Conservation (phyloP, 1,140 invertebrate species). For the Lucilia cuprina region DNA sequence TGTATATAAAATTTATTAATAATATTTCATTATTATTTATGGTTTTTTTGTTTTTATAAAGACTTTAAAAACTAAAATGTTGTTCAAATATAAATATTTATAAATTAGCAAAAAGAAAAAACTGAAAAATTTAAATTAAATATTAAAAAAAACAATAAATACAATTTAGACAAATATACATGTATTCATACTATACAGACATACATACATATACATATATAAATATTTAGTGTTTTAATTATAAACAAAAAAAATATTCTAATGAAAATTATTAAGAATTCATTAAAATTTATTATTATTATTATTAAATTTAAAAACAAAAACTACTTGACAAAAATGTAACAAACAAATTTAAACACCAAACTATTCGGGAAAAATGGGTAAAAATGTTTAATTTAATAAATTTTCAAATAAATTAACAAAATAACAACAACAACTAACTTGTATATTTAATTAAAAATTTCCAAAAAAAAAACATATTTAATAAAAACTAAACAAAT, state of each 20-base stretch:
- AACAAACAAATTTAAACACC: constrained; percentile 20
- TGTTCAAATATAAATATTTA: too few relatives aligned
- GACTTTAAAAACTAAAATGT: too few relatives aligned
- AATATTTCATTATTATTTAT: too few relatives aligned
- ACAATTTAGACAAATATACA: background rate
- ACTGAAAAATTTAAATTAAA: background rate
- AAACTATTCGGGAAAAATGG: constrained; percentile 32
- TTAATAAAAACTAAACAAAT: background rate
- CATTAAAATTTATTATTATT: background rate
- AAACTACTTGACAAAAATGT: background rate
- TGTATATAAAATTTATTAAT: too few relatives aligned
- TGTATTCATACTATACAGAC: too few relatives aligned
- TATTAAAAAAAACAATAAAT: background rate
- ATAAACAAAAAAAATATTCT: background rate
- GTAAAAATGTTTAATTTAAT: constrained; percentile 15
- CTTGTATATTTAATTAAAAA: background rate
- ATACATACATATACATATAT: too few relatives aligned
- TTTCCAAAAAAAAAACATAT: background rate
- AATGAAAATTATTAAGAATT: background rate
- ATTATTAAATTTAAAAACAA: background rate
- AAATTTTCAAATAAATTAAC: background rate
- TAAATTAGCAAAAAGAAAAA: background rate
- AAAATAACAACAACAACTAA: background rate
- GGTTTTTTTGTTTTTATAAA: too few relatives aligned
- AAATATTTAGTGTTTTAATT: background rate